Evolutionary conservation across 2,888 invertebrate species (phyloP), one percentile per base, ranked within the genome.

Genomic region (Nudaria mundana): DNA sequence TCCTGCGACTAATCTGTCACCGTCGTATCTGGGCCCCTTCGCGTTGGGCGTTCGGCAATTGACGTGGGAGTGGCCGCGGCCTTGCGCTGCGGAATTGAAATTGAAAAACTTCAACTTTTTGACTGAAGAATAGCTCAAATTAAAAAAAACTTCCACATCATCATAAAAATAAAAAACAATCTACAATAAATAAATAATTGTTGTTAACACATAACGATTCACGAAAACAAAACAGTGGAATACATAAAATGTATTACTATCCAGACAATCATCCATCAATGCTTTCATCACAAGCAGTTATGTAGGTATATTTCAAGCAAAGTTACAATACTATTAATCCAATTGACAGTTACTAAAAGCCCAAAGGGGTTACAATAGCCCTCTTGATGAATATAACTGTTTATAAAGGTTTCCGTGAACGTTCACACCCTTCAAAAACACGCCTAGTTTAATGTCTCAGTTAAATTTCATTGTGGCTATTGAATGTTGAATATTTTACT

Each of bases 301-400:
- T 49, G 52, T 60, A 56, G n/a, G n/a, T 56, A 52, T 32, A 45
- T 47, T 37, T 37, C 40, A 31, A n/a, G n/a, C 41, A 15, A 30
- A 43, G 48, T 60, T 53, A 53, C 57, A 56, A 37, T 53, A 51
- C 57, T 58, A 56, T 61, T 56, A 58, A 58, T 58, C 51, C 48
- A 53, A 58, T 58, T 53, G 58, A 51, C 57, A 60, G 46, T 56
- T 51, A 49, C 57, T 60, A 60, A 58, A 58, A 60, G 58, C 57
- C 39, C 24, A 45, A 48, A 54, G 53, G 48, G 57, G 57, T 49
- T 31, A 56, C 50, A 56, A 58, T 47, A 32, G 54, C 43, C 33
- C 49, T 43, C 51, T 31, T 45, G 44, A 44, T 36, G 33, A 48
- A 45, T 35, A 37, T 56, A 56, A 53, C 61, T 36, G 37, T 48